phyloP scores from a whole-genome alignment of 2,797 vertebrate species.

The Tapera naevia region DNA sequence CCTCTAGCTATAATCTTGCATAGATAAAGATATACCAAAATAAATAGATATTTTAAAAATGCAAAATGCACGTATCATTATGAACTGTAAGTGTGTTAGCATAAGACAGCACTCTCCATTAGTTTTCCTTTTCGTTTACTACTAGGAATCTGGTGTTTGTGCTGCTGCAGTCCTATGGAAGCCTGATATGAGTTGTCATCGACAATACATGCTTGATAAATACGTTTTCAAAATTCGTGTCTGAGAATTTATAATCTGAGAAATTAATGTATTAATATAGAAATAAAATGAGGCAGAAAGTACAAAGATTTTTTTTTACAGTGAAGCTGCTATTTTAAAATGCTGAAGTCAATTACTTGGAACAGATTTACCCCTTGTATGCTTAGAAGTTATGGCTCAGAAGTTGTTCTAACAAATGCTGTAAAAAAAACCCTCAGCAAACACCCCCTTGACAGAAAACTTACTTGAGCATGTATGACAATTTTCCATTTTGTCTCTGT shows the following conservation, averaged over 20 bases:
- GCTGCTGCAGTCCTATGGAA: neutral
- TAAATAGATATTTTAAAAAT: constrained; percentile 56
- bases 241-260: neutral
- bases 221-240: neutral
- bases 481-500: neutral
- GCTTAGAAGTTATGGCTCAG: neutral
- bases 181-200: neutral
- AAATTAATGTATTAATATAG: neutral
- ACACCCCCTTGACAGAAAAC: neutral
- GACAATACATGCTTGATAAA: neutral
- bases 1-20: constrained; percentile 39
- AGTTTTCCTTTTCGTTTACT: neutral
- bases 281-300: neutral
- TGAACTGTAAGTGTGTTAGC: neutral
- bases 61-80: constrained; percentile 12
- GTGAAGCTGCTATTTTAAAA: neutral
- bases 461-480: neutral
- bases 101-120: neutral
- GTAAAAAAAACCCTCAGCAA: neutral
- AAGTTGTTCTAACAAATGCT: neutral
- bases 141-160: neutral
- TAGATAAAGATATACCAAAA: constrained; percentile 53
- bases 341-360: neutral
- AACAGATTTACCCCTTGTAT: neutral
- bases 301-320: neutral